A percentile compares a stretch with the other conserved stretches of the same genome.
These are phyloP conservation scores for Osmerus eperlanus DNA, from an alignment of 2,113 vertebrate species.

Conservation along the genomic window DNA sequence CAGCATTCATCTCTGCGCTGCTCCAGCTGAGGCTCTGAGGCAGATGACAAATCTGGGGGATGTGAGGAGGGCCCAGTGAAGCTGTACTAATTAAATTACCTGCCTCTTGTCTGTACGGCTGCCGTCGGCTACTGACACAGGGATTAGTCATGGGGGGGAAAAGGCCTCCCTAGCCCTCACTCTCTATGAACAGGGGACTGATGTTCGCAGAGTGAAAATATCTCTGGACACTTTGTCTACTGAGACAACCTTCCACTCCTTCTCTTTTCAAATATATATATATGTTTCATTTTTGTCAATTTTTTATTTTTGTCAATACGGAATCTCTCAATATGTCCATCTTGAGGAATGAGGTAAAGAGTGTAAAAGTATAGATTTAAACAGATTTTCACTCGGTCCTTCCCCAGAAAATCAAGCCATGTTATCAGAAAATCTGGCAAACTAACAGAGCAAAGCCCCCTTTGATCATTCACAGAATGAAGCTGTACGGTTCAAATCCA, in stretches of 20 bases:
- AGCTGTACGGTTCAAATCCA: neutral
- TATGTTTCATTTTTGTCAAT: too few species aligned
- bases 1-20: neutral
- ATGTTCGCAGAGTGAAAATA: too few species aligned
- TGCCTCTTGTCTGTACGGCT: constrained; percentile 32
- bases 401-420: neutral
- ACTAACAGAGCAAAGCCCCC: neutral
- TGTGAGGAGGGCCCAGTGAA: constrained; percentile 17
- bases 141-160: constrained; percentile 37
- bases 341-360: too few species aligned
- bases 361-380: too few species aligned
- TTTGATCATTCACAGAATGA: neutral
- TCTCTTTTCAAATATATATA: too few species aligned
- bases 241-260: neutral
- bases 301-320: too few species aligned
- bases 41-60: constrained; percentile 18
- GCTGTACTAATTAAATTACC: constrained; percentile 39
- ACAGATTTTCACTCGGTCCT: too few species aligned
- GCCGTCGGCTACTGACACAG: constrained; percentile 28
- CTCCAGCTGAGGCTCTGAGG: constrained; percentile 5
- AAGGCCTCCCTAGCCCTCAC: neutral
- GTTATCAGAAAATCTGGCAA: neutral
- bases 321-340: too few species aligned
- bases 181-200: neutral
- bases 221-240: neutral